A percentile compares a stretch with the other conserved stretches of the same genome.
Evolutionary conservation across 2,888 invertebrate genomes (phyloP).

Genomic region (Barypeithes pellucidus): DNA sequence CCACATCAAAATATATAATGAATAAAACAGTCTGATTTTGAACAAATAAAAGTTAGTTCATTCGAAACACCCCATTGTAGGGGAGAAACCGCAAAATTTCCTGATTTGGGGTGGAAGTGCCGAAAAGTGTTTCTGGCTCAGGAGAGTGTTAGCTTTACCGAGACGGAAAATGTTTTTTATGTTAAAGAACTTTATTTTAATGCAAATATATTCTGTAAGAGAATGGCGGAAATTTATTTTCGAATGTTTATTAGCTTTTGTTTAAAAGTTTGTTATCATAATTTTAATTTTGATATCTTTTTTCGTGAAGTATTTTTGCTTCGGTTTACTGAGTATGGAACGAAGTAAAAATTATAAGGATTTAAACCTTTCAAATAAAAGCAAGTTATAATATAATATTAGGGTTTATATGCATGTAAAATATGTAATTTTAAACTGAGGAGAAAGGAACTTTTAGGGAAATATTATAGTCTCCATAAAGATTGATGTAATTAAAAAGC

Average conservation of each 20-base stretch:
- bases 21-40: conserved; percentile 33
- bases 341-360: neutral
- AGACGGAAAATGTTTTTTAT: conserved; percentile 22
- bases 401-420: no score
- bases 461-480: no score
- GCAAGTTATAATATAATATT: no score
- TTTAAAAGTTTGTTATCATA: conserved; percentile 10
- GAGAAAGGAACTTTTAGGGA: no score
- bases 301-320: neutral
- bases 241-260: conserved; percentile 16
- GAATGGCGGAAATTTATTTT: conserved; percentile 13
- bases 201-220: conserved; percentile 19
- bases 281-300: conserved; percentile 2
- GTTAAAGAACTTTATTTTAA: conserved; percentile 19
- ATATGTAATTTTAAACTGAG: no score
- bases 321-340: neutral
- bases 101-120: conserved; percentile 17
- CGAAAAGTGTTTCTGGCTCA: conserved; percentile 17
- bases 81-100: conserved; percentile 20
- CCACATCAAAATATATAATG: conserved; percentile 25
- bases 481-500: no score
- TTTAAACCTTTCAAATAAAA: neutral
- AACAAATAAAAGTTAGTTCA: conserved; percentile 40
- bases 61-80: conserved; percentile 32
- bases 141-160: conserved; percentile 14